phyloP scores from a whole-genome alignment of 2,113 vertebrate species.

The Azemiops feae region DNA sequence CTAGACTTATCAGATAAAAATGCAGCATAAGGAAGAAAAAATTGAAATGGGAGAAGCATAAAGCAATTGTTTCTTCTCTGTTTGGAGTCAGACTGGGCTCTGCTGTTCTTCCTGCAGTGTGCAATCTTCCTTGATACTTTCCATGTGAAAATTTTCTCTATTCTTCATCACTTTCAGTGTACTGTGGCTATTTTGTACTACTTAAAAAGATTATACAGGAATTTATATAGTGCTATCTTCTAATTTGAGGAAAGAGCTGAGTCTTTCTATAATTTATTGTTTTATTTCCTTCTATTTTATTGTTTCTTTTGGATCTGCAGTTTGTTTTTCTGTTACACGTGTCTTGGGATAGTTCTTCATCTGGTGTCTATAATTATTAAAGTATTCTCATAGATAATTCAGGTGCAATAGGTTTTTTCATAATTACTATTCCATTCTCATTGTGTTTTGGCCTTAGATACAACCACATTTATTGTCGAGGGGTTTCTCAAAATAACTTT shows the following conservation, averaged over 20 bases:
- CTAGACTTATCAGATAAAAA: no score
- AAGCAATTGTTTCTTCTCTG: neutral
- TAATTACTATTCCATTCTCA: neutral
- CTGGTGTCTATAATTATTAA: neutral
- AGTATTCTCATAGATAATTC: neutral
- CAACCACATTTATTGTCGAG: neutral
- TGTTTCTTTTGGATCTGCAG: neutral
- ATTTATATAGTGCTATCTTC: neutral
- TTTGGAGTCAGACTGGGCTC: neutral
- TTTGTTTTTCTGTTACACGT: neutral
- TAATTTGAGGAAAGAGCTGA: neutral
- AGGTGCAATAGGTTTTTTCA: neutral
- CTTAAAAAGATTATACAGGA: neutral
- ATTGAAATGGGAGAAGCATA: neutral
- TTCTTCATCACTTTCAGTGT: neutral
- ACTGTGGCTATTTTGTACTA: neutral
- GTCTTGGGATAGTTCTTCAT: neutral
- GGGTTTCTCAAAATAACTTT: neutral
- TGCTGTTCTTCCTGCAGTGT: neutral
- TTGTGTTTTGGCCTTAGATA: neutral
- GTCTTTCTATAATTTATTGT: neutral
- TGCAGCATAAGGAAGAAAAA: no score
- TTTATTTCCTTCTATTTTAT: neutral
- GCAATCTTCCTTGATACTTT: neutral
- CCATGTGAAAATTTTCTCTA: neutral